A percentile compares a stretch with the other conserved stretches of the same genome.
phyloP scores from a whole-genome alignment of 2,797 vertebrate genomes.

The Hippoglossus hippoglossus region DNA sequence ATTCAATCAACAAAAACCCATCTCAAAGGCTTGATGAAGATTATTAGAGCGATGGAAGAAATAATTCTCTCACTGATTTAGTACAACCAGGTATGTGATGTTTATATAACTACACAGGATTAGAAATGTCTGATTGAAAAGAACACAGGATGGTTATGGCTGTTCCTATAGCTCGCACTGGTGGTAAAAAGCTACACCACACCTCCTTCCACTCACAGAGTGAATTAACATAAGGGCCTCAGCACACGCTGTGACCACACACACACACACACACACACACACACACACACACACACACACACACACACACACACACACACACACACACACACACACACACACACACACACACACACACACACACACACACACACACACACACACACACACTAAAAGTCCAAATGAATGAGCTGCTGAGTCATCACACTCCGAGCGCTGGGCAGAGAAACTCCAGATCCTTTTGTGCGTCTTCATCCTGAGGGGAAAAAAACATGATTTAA shows the following conservation, averaged over 20 bases:
- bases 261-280: conserved; percentile 1
- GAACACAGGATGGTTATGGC: conserved; percentile 21
- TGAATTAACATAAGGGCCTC: conserved; percentile 51
- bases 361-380: conserved; percentile 3
- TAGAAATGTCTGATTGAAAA: conserved; percentile 23
- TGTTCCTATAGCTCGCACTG: background rate
- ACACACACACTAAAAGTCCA: conserved; percentile 1
- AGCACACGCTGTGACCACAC: conserved; percentile 1
- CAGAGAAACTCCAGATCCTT: conserved; percentile 83
- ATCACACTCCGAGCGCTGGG: conserved; percentile 71
- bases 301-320: conserved; percentile 1
- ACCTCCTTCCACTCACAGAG: conserved; percentile 71
- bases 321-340: conserved; percentile 7
- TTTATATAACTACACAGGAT: too few relatives aligned
- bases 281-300: conserved; percentile 4
- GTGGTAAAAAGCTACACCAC: conserved; percentile 8
- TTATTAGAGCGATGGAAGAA: background rate
- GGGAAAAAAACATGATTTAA: background rate
- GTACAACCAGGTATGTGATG: background rate
- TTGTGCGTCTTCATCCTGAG: conserved; percentile 85
- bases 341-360: conserved; percentile 5
- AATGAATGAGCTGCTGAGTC: background rate
- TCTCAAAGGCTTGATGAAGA: background rate
- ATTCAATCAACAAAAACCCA: background rate
- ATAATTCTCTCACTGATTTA: too few relatives aligned